A percentile compares a stretch with the other conserved stretches of the same genome.
Conservation (phyloP, 2,888 invertebrate species). For the Mechanitis mazaeus region DNA sequence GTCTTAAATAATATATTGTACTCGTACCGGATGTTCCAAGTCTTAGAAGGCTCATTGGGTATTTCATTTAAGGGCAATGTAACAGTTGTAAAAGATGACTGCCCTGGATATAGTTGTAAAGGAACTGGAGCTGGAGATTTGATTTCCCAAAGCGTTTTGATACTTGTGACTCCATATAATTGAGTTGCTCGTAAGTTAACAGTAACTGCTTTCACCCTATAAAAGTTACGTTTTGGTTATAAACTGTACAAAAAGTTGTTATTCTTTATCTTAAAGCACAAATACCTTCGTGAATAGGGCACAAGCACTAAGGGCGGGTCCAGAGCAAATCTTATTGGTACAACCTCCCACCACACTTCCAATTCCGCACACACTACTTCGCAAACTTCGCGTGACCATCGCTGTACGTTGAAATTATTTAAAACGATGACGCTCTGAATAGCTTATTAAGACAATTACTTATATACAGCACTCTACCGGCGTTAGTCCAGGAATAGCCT, state of each 20-base stretch:
- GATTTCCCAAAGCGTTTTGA: constrained; percentile 35
- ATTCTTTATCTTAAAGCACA: not conserved
- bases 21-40: constrained; percentile 44
- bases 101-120: constrained; percentile 30
- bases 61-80: constrained; percentile 35
- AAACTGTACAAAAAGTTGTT: not conserved
- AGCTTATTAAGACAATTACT: not conserved
- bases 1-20: constrained; percentile 2
- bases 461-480: constrained; percentile 15
- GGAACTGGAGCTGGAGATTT: constrained; percentile 12
- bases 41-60: constrained; percentile 37
- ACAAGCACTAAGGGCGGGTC: constrained; percentile 45
- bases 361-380: constrained; percentile 51
- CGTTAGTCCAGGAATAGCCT: constrained; percentile 37
- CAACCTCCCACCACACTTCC: constrained; percentile 66
- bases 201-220: constrained; percentile 36
- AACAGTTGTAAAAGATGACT: constrained; percentile 27
- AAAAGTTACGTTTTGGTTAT: not conserved
- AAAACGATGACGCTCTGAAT: not conserved
- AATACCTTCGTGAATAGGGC: constrained; percentile 48
- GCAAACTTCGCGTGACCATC: constrained; percentile 41
- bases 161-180: constrained; percentile 37
- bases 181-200: constrained; percentile 47
- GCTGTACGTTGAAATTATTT: constrained; percentile 29
- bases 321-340: constrained; percentile 49